Conservation (phyloP, 35 echinoderm and acorn worm species). For the Heliocidaris erythrogramma region DNA sequence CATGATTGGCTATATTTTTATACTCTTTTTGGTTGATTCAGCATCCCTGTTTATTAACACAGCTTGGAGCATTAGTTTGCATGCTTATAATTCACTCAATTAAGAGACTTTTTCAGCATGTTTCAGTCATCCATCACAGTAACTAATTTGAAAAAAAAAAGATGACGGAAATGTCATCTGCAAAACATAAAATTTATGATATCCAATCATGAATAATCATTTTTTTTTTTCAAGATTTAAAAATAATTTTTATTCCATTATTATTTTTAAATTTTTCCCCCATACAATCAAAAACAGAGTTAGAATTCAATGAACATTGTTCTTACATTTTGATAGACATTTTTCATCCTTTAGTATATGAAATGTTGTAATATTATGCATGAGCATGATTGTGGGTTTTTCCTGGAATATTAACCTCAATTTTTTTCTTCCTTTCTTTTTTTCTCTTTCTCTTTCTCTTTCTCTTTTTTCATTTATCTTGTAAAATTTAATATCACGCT, state of each 20-base stretch:
- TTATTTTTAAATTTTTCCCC: too few species aligned
- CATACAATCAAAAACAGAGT: too few species aligned
- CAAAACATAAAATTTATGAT: too few species aligned
- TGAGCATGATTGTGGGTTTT: neutral
- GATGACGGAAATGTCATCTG: too few species aligned
- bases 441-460: neutral
- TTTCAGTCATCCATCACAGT: neutral
- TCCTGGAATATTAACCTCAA: neutral
- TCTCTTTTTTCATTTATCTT: neutral
- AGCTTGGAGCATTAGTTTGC: neutral
- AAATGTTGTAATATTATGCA: neutral
- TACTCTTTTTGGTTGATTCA: neutral
- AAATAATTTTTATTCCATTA: too few species aligned
- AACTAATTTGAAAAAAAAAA: too few species aligned
- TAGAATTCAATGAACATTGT: too few species aligned
- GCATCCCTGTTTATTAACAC: neutral
- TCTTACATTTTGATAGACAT: too few species aligned
- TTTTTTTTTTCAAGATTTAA: too few species aligned
- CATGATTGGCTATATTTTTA: neutral
- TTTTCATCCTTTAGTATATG: too few species aligned
- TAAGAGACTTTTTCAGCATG: neutral
- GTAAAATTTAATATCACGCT: neutral
- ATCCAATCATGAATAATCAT: too few species aligned
- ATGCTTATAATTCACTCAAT: neutral
- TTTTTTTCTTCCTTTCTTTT: neutral